Conservation (phyloP, 2,113 vertebrate species). For the Grammomys surdaster region DNA sequence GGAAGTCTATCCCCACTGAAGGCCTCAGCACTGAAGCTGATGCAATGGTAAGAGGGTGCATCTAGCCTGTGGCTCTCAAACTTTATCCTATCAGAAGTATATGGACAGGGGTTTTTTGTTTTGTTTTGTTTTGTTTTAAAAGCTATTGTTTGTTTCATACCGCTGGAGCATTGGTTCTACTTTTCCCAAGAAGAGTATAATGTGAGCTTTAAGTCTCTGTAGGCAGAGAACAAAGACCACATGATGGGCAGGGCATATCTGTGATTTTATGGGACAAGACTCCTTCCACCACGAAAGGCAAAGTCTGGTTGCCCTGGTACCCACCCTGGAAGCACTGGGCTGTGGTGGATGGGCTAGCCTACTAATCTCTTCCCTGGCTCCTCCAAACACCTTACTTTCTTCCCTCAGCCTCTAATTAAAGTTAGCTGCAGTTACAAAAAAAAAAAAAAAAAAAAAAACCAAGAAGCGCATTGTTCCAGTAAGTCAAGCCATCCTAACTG, state of each 20-base stretch:
- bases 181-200: not conserved
- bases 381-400: not conserved
- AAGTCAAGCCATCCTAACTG: not conserved
- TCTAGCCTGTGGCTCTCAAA: not conserved
- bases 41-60: not conserved
- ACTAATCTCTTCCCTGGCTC: not conserved
- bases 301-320: not conserved
- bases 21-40: too few relatives aligned
- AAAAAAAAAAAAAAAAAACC: too few relatives aligned
- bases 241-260: not conserved
- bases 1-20: not conserved
- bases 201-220: not conserved
- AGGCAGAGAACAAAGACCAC: not conserved
- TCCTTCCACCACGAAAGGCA: not conserved
- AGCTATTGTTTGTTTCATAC: not conserved
- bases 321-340: not conserved
- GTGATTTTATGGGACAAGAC: not conserved
- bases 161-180: not conserved
- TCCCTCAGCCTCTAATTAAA: slow-evolving; percentile 38
- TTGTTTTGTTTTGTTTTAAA: not conserved
- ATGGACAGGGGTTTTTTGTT: not conserved
- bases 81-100: not conserved
- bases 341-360: not conserved
- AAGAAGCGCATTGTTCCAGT: not conserved
- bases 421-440: not conserved